A percentile compares a stretch with the other conserved stretches of the same genome.
Evolutionary conservation across 2,797 vertebrate genomes (phyloP).

Genomic region (Catostomus latipinnis): DNA sequence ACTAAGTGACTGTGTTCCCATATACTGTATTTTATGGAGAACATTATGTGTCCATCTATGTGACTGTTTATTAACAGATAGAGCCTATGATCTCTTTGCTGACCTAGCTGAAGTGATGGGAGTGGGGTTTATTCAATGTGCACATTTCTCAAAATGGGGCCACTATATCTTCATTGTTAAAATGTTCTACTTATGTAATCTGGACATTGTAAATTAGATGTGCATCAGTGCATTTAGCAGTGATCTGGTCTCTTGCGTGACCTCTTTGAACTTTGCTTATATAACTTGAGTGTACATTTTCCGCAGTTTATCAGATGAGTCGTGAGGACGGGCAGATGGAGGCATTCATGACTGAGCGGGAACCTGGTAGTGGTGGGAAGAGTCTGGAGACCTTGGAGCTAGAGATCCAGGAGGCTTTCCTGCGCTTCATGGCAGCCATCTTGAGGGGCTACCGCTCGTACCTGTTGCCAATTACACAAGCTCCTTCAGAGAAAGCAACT

Average conservation of each 20-base stretch:
- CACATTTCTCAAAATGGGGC: not conserved
- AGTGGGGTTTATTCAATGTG: not conserved
- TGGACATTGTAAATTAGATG: not conserved
- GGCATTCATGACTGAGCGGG: conserved; percentile 86
- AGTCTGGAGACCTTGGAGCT: conserved; percentile 91
- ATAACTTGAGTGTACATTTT: conserved; percentile 21
- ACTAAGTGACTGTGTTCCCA: not conserved
- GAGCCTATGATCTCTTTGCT: conserved; percentile 8
- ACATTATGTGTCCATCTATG: conserved; percentile 12
- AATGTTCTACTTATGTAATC: not conserved
- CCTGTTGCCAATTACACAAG: conserved; percentile 94
- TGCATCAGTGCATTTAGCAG: conserved; percentile 2
- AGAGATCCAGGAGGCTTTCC: conserved; percentile 98
- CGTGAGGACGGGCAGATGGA: conserved; percentile 91
- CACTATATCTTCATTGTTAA: conserved; percentile 12
- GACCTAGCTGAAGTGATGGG: conserved; percentile 12
- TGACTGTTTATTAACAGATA: conserved; percentile 25
- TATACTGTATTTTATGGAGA: conserved; percentile 12
- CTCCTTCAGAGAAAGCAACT: conserved; percentile 97
- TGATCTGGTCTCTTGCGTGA: not conserved
- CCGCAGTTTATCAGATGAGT: conserved; percentile 88
- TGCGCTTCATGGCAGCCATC: conserved; percentile 98
- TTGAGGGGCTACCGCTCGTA: conserved; percentile 95
- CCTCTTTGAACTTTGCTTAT: conserved; percentile 15
- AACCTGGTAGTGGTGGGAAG: conserved; percentile 85